Percentiles rank a stretch among this genome's conserved stretches.
phyloP scores from a whole-genome alignment of 2,113 vertebrate species.

The Calypte anna region DNA sequence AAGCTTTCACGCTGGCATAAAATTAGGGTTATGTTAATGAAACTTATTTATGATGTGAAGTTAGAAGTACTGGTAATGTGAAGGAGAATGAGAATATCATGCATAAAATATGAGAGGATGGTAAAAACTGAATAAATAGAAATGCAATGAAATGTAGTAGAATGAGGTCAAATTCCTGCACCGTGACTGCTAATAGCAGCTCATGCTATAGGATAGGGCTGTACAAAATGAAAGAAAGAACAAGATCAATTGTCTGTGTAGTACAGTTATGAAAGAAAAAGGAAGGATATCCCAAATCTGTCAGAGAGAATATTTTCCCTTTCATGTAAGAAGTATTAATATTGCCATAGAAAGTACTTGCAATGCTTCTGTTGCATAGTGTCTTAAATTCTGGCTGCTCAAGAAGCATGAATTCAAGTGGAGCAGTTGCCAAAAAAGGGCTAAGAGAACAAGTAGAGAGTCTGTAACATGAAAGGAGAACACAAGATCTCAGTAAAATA shows the following conservation, averaged over 20 bases:
- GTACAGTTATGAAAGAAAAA: not conserved
- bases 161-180: not conserved
- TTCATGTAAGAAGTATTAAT: not conserved
- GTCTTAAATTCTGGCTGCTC: not conserved
- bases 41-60: not conserved
- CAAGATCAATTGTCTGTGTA: not conserved
- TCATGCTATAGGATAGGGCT: not conserved
- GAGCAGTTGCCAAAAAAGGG: not conserved
- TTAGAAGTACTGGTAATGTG: not conserved
- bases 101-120: not conserved
- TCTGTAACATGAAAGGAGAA: not conserved
- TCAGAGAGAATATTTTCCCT: not conserved
- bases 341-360: not conserved
- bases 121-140: not conserved
- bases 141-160: not conserved
- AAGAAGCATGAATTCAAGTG: not conserved
- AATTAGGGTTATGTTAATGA: not conserved
- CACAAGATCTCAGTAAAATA: not conserved
- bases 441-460: not conserved
- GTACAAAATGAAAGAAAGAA: not conserved
- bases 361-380: not conserved
- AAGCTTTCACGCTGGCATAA: not conserved
- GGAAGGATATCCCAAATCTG: not conserved
- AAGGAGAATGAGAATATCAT: not conserved
- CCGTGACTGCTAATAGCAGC: not conserved